Conservation (phyloP, 2,797 vertebrate species). For the Melanotaenia nigrans region DNA sequence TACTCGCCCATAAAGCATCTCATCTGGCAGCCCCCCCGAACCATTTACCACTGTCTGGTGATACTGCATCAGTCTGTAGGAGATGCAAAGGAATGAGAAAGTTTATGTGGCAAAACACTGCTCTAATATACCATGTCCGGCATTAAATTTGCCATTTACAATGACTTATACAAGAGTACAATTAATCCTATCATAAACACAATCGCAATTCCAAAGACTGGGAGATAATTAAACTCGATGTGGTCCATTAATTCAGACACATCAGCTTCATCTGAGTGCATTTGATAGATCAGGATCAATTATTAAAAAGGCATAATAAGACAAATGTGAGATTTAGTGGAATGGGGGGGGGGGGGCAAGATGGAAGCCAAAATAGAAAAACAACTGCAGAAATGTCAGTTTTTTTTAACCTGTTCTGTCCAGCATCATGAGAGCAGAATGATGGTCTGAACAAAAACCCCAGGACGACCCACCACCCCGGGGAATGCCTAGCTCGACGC, state of each 20-base stretch:
- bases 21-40: conserved; percentile 86
- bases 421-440: too few relatives aligned
- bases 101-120: neutral
- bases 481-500: too few relatives aligned
- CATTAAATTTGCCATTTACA: neutral
- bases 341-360: too few relatives aligned
- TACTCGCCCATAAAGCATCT: conserved; percentile 92
- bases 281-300: conserved; percentile 1
- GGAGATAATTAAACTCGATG: conserved; percentile 3
- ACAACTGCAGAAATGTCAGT: too few relatives aligned
- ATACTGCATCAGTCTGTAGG: conserved; percentile 87
- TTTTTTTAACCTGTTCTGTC: too few relatives aligned
- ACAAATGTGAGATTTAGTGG: neutral
- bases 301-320: neutral
- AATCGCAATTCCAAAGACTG: neutral
- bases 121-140: neutral
- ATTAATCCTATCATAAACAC: conserved; percentile 8
- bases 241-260: neutral
- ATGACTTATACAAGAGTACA: neutral
- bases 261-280: neutral
- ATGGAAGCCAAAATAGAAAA: too few relatives aligned
- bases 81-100: neutral
- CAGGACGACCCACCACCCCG: too few relatives aligned
- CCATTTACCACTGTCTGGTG: conserved; percentile 81
- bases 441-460: too few relatives aligned